Conservation (phyloP, 2,888 invertebrate genomes). For the Stramonita haemastoma region DNA sequence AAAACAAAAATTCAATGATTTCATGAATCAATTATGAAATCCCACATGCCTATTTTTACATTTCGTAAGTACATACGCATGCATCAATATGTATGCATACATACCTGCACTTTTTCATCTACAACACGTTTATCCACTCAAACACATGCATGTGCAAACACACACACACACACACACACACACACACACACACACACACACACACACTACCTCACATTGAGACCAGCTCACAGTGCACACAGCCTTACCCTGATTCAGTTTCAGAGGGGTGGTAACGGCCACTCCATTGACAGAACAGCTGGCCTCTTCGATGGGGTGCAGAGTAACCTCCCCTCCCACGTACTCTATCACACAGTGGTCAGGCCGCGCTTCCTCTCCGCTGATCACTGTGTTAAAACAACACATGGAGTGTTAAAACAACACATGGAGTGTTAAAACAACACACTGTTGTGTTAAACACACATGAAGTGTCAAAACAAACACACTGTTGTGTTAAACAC, state of each 20-base stretch:
- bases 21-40: too few species aligned
- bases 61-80: too few species aligned
- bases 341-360: constrained; percentile 73
- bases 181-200: too few species aligned
- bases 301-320: constrained; percentile 68
- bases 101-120: too few species aligned
- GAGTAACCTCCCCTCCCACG: constrained; percentile 64
- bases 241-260: constrained; percentile 71
- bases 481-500: neutral
- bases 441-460: neutral
- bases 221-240: too few species aligned
- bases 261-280: constrained; percentile 64
- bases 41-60: too few species aligned
- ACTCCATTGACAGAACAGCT: constrained; percentile 68
- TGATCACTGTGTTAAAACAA: constrained; percentile 33
- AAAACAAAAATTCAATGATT: too few species aligned
- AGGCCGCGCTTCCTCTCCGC: constrained; percentile 63
- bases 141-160: too few species aligned
- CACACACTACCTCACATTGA: too few species aligned
- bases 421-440: neutral
- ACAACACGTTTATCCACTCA: too few species aligned
- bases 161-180: too few species aligned
- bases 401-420: neutral
- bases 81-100: too few species aligned
- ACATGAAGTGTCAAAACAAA: neutral